phyloP scores from a whole-genome alignment of 2,797 vertebrate species.

The Coregonus sp. region DNA sequence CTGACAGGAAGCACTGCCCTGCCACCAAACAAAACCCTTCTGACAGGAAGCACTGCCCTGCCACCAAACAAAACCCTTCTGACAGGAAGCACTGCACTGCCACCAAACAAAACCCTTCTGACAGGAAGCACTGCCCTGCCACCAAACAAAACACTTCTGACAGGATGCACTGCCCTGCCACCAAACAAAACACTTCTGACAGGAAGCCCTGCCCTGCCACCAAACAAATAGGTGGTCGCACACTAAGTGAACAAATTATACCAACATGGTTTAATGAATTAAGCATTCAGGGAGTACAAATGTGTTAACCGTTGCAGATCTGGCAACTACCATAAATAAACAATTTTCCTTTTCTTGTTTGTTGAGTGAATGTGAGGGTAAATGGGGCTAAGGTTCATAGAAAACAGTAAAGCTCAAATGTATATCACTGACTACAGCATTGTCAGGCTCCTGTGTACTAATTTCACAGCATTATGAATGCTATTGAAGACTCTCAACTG shows the following conservation, averaged over 20 bases:
- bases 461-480: constrained; percentile 33
- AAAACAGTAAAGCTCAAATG: constrained; percentile 8
- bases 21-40: constrained; percentile 73
- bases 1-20: constrained; percentile 73
- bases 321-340: constrained; percentile 55
- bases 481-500: no score
- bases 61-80: constrained; percentile 73
- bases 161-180: constrained; percentile 72
- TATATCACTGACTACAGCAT: neutral
- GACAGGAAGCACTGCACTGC: constrained; percentile 73
- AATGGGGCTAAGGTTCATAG: constrained; percentile 44
- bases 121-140: constrained; percentile 73
- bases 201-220: constrained; percentile 72
- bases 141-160: constrained; percentile 74
- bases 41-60: constrained; percentile 73
- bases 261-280: constrained; percentile 65
- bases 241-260: constrained; percentile 71
- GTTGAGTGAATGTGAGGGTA: constrained; percentile 46
- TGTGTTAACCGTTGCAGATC: constrained; percentile 64
- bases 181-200: constrained; percentile 74
- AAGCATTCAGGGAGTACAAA: constrained; percentile 71
- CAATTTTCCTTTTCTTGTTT: constrained; percentile 48
- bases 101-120: constrained; percentile 74
- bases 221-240: constrained; percentile 69
- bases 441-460: neutral